phyloP scores from a whole-genome alignment of 1,140 invertebrate species.

The Eumeta japonica region DNA sequence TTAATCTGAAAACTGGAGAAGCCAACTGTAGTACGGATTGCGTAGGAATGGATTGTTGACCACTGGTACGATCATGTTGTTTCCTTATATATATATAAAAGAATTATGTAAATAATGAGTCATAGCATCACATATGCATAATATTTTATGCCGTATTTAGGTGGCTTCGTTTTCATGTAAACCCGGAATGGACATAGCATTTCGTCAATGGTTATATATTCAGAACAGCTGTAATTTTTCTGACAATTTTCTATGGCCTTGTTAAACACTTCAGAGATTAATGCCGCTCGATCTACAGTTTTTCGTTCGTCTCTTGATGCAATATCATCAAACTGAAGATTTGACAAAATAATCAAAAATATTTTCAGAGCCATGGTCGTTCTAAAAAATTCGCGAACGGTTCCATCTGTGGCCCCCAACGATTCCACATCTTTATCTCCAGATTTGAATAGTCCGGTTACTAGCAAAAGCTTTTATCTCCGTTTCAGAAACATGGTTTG shows the following conservation, averaged over 20 bases:
- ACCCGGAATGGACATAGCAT: slow-evolving; percentile 29
- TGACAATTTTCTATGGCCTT: slow-evolving; percentile 12
- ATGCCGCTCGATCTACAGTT: too few relatives aligned
- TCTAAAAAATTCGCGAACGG: slow-evolving; percentile 1
- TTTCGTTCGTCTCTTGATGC: slow-evolving; percentile 8
- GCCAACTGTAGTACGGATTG: slow-evolving; percentile 10
- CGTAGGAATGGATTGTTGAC: slow-evolving; percentile 6
- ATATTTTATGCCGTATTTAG: slow-evolving; percentile 50
- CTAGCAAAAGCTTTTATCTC: too few relatives aligned
- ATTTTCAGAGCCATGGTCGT: slow-evolving; percentile 8
- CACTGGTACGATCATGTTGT: slow-evolving; percentile 4
- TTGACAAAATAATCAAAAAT: slow-evolving; percentile 10
- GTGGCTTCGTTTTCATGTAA: slow-evolving; percentile 41
- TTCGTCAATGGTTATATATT: slow-evolving; percentile 27
- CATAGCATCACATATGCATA: slow-evolving; percentile 21
- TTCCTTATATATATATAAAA: slow-evolving; percentile 11
- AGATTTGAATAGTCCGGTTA: too few relatives aligned
- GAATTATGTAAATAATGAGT: slow-evolving; percentile 14
- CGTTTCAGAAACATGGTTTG: too few relatives aligned
- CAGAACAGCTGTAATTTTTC: slow-evolving; percentile 12
- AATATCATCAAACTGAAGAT: slow-evolving; percentile 12
- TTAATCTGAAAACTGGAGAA: slow-evolving; percentile 16
- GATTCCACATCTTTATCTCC: too few relatives aligned
- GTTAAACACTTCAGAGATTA: slow-evolving; percentile 10
- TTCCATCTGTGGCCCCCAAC: slow-evolving; percentile 4